A percentile compares a stretch with the other conserved stretches of the same genome.
Evolutionary conservation across 2,113 vertebrate species (phyloP).

Genomic region (Entelurus aequoreus): DNA sequence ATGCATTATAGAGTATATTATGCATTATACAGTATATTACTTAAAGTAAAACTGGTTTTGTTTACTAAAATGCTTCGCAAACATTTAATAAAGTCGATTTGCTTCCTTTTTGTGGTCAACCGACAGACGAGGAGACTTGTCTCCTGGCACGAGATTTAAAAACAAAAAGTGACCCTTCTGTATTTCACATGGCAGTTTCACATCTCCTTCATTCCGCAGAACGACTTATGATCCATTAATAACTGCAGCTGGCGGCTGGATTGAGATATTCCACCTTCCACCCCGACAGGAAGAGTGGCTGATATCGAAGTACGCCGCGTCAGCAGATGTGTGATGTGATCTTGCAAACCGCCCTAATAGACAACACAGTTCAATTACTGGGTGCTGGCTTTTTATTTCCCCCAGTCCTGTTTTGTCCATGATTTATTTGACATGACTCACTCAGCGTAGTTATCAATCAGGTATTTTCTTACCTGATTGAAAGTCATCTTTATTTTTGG

Average conservation of each 20-base stretch:
- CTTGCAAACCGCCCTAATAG: not conserved
- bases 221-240: conserved; percentile 28
- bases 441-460: not conserved
- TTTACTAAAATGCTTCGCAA: too few relatives aligned
- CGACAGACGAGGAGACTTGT: not conserved
- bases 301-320: conserved; percentile 15
- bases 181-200: not conserved
- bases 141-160: not conserved
- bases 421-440: not conserved
- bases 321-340: conserved; percentile 6
- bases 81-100: not conserved
- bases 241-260: conserved; percentile 26
- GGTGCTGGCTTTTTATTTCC: too few relatives aligned
- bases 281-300: conserved; percentile 16
- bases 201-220: not conserved
- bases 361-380: not conserved
- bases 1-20: too few relatives aligned
- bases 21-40: too few relatives aligned
- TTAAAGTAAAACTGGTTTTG: too few relatives aligned
- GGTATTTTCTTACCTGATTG: not conserved
- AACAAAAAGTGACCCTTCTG: not conserved
- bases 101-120: not conserved
- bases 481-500: not conserved
- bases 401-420: not conserved
- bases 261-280: conserved; percentile 29